Conservation (phyloP, 2,113 vertebrate species). For the Neolamprologus longior region DNA sequence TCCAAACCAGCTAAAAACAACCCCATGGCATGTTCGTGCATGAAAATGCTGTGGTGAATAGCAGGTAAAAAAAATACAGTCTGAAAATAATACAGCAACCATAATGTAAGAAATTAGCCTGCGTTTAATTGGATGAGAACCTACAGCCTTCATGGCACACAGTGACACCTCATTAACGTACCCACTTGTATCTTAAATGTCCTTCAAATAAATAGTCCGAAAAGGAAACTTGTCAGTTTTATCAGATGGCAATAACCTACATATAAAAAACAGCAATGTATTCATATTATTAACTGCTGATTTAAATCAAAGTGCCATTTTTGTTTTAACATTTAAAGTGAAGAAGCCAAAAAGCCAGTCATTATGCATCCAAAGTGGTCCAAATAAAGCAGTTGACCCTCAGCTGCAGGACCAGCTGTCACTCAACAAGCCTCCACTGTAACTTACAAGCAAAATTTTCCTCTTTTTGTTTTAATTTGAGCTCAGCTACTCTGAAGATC, state of each 20-base stretch:
- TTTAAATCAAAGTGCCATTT: background rate
- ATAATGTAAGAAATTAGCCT: fast-evolving
- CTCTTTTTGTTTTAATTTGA: background rate
- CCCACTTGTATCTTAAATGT: background rate
- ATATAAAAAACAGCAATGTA: background rate
- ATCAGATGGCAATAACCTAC: background rate
- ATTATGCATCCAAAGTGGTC: background rate
- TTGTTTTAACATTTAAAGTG: background rate
- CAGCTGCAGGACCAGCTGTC: background rate
- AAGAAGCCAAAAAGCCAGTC: background rate
- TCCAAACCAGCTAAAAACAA: background rate
- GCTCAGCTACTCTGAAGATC: background rate
- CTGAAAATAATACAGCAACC: background rate
- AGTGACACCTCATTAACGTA: background rate
- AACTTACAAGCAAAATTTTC: background rate
- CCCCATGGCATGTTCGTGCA: background rate
- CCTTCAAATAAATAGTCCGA: background rate
- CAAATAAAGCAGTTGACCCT: background rate
- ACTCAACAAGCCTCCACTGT: background rate
- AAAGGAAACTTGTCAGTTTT: background rate
- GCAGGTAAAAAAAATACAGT: background rate
- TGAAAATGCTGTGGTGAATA: background rate
- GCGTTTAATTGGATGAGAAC: background rate
- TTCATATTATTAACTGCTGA: background rate
- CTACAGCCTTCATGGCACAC: background rate